Percentiles rank a stretch among this genome's conserved stretches.
These are phyloP conservation scores for Alectoris magna DNA, from an alignment of 2,797 vertebrate species.

Conservation along the genomic window DNA sequence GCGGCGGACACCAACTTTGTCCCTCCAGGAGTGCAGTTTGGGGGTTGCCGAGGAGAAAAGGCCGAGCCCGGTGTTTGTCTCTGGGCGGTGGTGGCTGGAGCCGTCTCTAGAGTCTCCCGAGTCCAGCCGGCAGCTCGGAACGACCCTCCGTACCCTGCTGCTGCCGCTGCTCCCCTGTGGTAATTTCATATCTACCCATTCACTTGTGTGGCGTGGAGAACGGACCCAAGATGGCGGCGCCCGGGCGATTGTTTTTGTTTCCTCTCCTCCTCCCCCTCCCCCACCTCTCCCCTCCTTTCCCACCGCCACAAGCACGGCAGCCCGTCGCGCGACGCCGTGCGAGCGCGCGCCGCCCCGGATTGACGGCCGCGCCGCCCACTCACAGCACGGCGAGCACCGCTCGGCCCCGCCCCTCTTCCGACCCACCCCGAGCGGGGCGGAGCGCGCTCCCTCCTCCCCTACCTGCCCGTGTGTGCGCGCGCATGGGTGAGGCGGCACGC, in stretches of 20 bases:
- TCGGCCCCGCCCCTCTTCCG: neutral
- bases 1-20: constrained; percentile 60
- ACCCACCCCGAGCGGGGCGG: neutral
- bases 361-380: neutral
- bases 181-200: constrained; percentile 80
- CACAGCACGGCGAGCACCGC: fast-evolving
- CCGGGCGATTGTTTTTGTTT: constrained; percentile 85
- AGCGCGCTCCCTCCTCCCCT: neutral
- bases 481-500: no score
- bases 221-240: constrained; percentile 86
- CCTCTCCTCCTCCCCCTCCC: constrained; percentile 74
- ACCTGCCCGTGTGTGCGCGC: neutral
- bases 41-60: constrained; percentile 17
- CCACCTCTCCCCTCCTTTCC: constrained; percentile 65
- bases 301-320: constrained; percentile 19
- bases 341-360: neutral
- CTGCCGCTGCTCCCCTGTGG: constrained; percentile 68
- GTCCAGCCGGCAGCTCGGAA: constrained; percentile 38
- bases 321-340: constrained; percentile 42
- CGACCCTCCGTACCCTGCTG: constrained; percentile 53
- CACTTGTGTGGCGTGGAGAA: constrained; percentile 71
- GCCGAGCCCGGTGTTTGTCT: constrained; percentile 31
- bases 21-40: constrained; percentile 48
- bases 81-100: neutral
- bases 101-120: constrained; percentile 50